Conservation (phyloP, 2,888 invertebrate species). For the Neuroscelio doddi region DNA sequence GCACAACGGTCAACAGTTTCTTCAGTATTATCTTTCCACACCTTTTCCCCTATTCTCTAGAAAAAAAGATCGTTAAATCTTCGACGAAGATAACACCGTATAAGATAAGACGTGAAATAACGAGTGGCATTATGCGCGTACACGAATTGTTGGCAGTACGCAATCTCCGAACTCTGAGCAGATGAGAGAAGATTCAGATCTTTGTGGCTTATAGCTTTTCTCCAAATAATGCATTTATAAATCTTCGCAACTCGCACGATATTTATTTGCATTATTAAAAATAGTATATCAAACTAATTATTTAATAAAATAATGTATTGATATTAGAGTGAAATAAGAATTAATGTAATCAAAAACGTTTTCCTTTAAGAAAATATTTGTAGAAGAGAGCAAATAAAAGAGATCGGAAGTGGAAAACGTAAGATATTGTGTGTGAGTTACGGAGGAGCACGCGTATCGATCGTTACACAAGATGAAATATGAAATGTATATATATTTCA, state of each 20-base stretch:
- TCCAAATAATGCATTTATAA: slow-evolving; percentile 52
- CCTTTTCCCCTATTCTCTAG: slow-evolving; percentile 29
- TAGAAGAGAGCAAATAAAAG: no score
- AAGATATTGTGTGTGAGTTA: no score
- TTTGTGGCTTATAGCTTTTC: slow-evolving; percentile 37
- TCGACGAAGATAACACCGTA: slow-evolving; percentile 41
- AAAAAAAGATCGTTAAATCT: slow-evolving; percentile 48
- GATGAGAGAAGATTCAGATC: slow-evolving; percentile 52
- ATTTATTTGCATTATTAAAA: no score
- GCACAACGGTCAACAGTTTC: slow-evolving; percentile 44
- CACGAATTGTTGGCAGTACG: slow-evolving; percentile 53
- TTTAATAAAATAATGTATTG: no score
- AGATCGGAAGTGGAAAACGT: no score
- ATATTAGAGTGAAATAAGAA: no score
- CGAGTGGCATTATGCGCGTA: slow-evolving; percentile 54
- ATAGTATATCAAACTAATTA: no score
- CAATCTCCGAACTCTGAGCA: slow-evolving; percentile 53
- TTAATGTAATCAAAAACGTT: no score
- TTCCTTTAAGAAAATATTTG: no score
- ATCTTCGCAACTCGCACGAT: no score
- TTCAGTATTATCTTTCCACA: slow-evolving; percentile 41
- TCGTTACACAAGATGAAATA: slow-evolving; percentile 16
- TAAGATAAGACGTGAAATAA: slow-evolving; percentile 51
- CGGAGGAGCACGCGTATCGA: slow-evolving; percentile 24
- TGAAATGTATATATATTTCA: slow-evolving; percentile 15